Evolutionary conservation across 2,888 invertebrate species (phyloP), one percentile per base, ranked within the genome.

Genomic region (Ochropleura plecta): DNA sequence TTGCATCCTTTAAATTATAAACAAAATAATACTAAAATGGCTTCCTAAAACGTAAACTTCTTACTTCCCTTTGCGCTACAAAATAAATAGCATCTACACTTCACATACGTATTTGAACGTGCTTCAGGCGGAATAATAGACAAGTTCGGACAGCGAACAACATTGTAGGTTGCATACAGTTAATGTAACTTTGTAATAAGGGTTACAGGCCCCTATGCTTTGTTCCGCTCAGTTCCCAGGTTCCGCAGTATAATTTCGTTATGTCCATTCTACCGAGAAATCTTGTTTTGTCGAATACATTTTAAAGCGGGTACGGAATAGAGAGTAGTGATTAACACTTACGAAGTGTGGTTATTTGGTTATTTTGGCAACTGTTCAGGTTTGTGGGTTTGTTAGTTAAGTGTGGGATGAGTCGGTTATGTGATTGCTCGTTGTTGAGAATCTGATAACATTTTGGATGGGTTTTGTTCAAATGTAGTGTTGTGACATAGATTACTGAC

Each of bases 181-280:
- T 93, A 93, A 92, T 92, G 92, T 94, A 94, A 95, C 94, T 95
- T 94, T 91, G 92, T 94, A 93, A 93, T 94, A 93, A 93, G 92
- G 93, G 93, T 92, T 92, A 90, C 79, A 68, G 87, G 89, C 89
- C 89, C 88, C 88, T 89, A 91, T 86, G 90, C 84, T 82, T 88
- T 88, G 89, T 90, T 86, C 88, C 89, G 20, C 49, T 30, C 67
- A 78, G 75, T 78, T 75, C 55, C 18, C 90, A 83, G 20, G 72
- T 72, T 76, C 87, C 89, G 90, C 85, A 94, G 94, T 93, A 94
- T 95, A 94, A 94, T 95, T 91, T 93, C 89, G 93, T 95, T 94
- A 92, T 93, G 93, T 88, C 91, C 91, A 91, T 91, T 92, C 90
- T 90, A 90, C 91, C 90, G 92, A 90, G 91, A 93, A 94, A 93